Base-by-base conservation (phyloP, 2,888 invertebrate species). In the Cephus nigrinus region DNA sequence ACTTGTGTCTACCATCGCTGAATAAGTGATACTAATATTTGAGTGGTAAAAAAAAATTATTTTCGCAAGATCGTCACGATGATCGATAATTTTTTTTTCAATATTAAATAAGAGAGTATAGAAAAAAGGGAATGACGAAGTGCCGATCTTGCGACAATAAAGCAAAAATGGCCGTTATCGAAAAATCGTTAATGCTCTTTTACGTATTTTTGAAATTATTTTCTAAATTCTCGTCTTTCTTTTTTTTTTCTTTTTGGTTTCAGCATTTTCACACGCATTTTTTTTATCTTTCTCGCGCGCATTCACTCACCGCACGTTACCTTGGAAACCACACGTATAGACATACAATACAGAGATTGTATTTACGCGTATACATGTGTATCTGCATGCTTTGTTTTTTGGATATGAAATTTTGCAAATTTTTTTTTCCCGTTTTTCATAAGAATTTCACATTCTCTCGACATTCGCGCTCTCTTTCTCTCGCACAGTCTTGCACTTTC, bases 1-100 rank as follows among this genome's bases (percentile, higher is more conserved):
- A 91, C 91, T 91, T 91, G 91, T 91, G 91, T 91, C 91, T 86
- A 88, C 88, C 91, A 91, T 89, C 84, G 84, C 86, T 84, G 82
- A 55, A 55, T 15, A 40, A 15, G 40, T 5, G 15, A 40, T 15
- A 15, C 2, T 15, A 15, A 83, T 85, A 35, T 40, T 40, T 82
- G 40, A 40, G 40, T 15, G 5, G 5, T 40, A 15, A 40, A 40
- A 15, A 40, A 40, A 23, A 23, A 40, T 40, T 1, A 40, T 40
- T 40, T 40, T 40, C 40, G 23, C 40, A 40, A 40, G 23, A 40
- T 40, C 40, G 40, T 23, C 40, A 23, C 5, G 1, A 34, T 34
- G 33, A 34, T 34, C 33, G 0, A 36, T 12, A 23, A 4, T 40
- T 23, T 40, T 55, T 55, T 55, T 23, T 55, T 2, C 0, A 2